Evolutionary conservation across 2,113 vertebrate species (phyloP).

Genomic region (Eubucco bourcierii): DNA sequence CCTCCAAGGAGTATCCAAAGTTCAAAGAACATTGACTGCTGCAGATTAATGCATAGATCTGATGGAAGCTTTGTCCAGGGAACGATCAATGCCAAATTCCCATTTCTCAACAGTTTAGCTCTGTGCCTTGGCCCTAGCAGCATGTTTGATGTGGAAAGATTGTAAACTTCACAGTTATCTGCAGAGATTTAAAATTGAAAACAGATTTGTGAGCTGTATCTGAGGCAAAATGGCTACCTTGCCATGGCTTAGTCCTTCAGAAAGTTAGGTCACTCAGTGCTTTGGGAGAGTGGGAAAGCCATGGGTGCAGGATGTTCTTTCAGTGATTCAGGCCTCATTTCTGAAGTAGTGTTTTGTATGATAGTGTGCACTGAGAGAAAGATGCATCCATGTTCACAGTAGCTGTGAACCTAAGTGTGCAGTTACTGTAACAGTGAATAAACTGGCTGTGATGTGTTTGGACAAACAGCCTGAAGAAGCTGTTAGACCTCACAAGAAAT

Average conservation of each 20-base stretch:
- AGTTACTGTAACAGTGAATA: background rate
- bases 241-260: background rate
- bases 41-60: constrained; percentile 28
- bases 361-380: background rate
- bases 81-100: constrained; percentile 20
- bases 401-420: background rate
- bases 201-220: constrained; percentile 13
- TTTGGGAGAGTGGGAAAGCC: background rate
- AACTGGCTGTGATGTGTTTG: background rate
- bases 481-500: background rate
- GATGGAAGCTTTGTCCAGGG: background rate
- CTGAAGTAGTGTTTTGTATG: background rate
- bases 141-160: constrained; percentile 25
- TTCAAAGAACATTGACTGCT: constrained; percentile 38
- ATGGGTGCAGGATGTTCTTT: rapidly evolving
- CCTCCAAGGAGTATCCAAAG: constrained; percentile 32
- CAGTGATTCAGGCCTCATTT: background rate
- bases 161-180: constrained; percentile 37
- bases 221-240: background rate
- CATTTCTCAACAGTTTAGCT: constrained; percentile 26
- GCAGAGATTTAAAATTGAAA: constrained; percentile 19
- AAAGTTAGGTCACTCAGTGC: background rate
- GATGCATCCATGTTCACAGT: background rate
- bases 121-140: constrained; percentile 28
- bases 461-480: background rate